phyloP scores from a whole-genome alignment of 2,888 invertebrate species.

The Agriopis marginaria region DNA sequence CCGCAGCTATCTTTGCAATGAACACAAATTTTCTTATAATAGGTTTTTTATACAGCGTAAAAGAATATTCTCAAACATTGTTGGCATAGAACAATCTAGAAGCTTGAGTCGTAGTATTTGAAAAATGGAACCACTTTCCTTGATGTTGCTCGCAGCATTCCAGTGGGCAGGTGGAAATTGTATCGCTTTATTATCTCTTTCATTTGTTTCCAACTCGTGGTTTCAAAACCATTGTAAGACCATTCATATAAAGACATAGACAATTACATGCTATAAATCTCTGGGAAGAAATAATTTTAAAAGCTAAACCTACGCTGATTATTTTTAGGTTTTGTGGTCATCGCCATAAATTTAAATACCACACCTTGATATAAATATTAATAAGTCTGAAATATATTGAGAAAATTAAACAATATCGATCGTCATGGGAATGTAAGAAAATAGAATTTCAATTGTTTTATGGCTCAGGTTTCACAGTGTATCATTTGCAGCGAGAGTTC shows the following conservation, averaged over 20 bases:
- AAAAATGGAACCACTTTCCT: constrained; percentile 77
- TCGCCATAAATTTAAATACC: constrained; percentile 7
- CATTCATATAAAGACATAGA: constrained; percentile 59
- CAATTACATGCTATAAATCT: constrained; percentile 46
- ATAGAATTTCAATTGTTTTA: constrained; percentile 21
- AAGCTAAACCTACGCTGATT: constrained; percentile 24
- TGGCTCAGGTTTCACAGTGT: constrained; percentile 24
- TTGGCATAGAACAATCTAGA: constrained; percentile 32
- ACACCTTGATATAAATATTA: neutral
- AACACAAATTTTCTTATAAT: constrained; percentile 10
- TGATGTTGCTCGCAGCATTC: constrained; percentile 68
- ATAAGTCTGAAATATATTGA: neutral
- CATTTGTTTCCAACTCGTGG: constrained; percentile 58
- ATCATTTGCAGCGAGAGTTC: constrained; percentile 47
- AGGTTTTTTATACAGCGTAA: neutral
- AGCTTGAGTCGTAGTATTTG: constrained; percentile 56
- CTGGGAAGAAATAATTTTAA: constrained; percentile 28
- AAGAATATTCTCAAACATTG: constrained; percentile 25
- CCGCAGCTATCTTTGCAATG: constrained; percentile 9
- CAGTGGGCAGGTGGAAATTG: constrained; percentile 70
- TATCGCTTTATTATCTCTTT: constrained; percentile 63
- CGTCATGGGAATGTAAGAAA: constrained; percentile 18
- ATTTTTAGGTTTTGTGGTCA: constrained; percentile 39
- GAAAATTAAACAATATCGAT: constrained; percentile 6
- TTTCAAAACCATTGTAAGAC: constrained; percentile 55